Evolutionary conservation across 2,113 vertebrate genomes (phyloP), one percentile per base, ranked within the genome.

Genomic region (Cyanoramphus novaezelandiae): DNA sequence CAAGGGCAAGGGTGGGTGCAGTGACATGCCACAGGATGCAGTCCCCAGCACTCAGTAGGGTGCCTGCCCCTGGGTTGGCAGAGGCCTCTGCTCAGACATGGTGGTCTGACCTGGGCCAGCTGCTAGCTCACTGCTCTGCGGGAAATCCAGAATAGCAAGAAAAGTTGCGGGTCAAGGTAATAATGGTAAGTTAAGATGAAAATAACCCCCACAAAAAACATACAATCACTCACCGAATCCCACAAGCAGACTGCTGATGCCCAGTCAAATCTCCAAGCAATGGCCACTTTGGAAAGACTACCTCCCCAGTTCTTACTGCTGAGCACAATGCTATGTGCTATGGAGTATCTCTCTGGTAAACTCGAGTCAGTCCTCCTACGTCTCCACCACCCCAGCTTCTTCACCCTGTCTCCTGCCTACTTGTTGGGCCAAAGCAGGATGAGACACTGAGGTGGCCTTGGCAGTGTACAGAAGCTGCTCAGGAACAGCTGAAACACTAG

Each of bases 281-380:
- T 2, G 4, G 49, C 53, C 11, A 8, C 55, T 88, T 82, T 37
- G 49, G 65, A 75, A 85, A 67, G 35, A 43, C 13, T 28, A 15
- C 2, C 4, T 4, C 6, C 52, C 6, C 18, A 50, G 29, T 13
- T 88, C 60, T 88, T 55, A 50, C 20, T 52, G 35, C 62, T 50
- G 70, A 24, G 6, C 1, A 5, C 23, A 24, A 64, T 2, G 0
- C 50, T 37, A 28, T 2, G 3, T 79, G 25, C 6, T 35, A 41
- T 9, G 39, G 24, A 69, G 10, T 67, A 46, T 37, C 27, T 27
- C 13, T 80, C 29, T 14, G 29, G 39, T 75, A 11, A 16, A 17
- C 37, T n/a, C 0, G 6, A 70, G 49, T 17, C 17, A 23, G 33
- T 62, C 60, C 49, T 75, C 41, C 6, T 9, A 19, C 8, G 8